These are phyloP conservation scores for Chitala chitala DNA, from an alignment of 2,113 vertebrate species.

Conservation along the genomic window DNA sequence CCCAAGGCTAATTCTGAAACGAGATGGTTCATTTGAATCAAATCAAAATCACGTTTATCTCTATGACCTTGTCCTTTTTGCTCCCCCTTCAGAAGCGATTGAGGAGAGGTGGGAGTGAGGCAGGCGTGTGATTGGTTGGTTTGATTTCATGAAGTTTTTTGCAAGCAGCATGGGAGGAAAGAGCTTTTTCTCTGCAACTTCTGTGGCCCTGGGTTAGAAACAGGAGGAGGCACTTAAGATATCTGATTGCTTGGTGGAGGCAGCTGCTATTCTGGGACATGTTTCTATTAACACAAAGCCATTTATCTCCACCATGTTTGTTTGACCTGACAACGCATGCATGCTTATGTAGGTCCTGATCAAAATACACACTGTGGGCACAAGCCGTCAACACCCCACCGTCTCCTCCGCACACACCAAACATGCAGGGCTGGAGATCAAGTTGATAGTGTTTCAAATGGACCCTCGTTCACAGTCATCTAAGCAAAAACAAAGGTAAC, in stretches of 20 bases:
- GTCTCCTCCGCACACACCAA: too few species aligned
- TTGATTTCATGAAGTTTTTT: slow-evolving; percentile 27
- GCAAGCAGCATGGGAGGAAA: slow-evolving; percentile 33
- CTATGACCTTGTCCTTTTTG: slow-evolving; percentile 41
- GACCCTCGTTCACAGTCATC: too few species aligned
- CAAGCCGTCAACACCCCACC: too few species aligned
- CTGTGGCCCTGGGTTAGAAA: slow-evolving; percentile 32
- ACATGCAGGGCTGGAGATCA: too few species aligned
- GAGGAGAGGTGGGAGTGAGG: slow-evolving; percentile 26
- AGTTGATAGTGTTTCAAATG: too few species aligned
- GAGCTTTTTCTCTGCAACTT: slow-evolving; percentile 32
- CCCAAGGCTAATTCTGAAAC: slow-evolving; percentile 76
- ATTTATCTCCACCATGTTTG: slow-evolving; percentile 45
- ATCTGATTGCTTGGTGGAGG: slow-evolving; percentile 58
- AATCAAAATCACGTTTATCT: slow-evolving; percentile 54
- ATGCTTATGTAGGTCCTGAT: background rate
- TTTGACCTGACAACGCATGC: slow-evolving; percentile 25
- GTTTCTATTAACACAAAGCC: slow-evolving; percentile 60
- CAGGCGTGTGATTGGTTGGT: slow-evolving; percentile 31
- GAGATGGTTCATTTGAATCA: slow-evolving; percentile 75
- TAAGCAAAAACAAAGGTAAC: too few species aligned
- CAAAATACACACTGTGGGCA: too few species aligned
- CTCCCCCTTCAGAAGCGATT: slow-evolving; percentile 27
- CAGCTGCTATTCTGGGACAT: slow-evolving; percentile 47
- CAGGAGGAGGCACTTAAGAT: slow-evolving; percentile 58